Evolutionary conservation across 92 coral and sea anemone genomes (phyloP).

Genomic region (Pocillopora meandrina): DNA sequence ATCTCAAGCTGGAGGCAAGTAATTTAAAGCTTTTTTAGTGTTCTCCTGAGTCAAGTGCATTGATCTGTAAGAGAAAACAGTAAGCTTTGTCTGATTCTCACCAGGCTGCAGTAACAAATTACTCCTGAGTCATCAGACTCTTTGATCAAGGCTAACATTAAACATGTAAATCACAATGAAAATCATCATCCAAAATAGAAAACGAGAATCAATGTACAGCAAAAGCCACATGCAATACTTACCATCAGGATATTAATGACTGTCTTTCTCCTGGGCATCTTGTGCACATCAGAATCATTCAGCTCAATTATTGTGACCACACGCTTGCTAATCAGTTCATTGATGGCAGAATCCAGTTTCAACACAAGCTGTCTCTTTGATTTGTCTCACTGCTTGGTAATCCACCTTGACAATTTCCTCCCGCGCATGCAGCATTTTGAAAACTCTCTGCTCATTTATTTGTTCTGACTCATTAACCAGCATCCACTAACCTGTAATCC

Average conservation of each 20-base stretch:
- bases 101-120: too few species aligned
- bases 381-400: constrained; percentile 70
- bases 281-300: constrained; percentile 59
- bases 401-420: constrained; percentile 69
- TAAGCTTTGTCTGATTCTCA: too few species aligned
- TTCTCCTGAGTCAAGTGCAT: too few species aligned
- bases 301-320: constrained; percentile 47
- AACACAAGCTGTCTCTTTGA: constrained; percentile 76
- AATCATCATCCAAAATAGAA: too few species aligned
- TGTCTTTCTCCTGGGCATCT: constrained; percentile 48
- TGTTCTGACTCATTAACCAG: constrained; percentile 54
- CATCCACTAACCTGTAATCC: constrained; percentile 82
- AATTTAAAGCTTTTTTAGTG: too few species aligned
- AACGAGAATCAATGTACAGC: too few species aligned
- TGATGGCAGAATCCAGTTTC: constrained; percentile 71
- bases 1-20: too few species aligned
- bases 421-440: constrained; percentile 55
- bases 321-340: constrained; percentile 73
- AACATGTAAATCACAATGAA: too few species aligned
- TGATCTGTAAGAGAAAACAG: too few species aligned
- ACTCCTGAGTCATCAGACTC: too few species aligned
- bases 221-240: not conserved
- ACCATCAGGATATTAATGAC: constrained; percentile 46
- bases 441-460: constrained; percentile 15
- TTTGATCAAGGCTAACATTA: too few species aligned